Conservation (phyloP, 2,888 invertebrate species). For the Melipona bicolor region DNA sequence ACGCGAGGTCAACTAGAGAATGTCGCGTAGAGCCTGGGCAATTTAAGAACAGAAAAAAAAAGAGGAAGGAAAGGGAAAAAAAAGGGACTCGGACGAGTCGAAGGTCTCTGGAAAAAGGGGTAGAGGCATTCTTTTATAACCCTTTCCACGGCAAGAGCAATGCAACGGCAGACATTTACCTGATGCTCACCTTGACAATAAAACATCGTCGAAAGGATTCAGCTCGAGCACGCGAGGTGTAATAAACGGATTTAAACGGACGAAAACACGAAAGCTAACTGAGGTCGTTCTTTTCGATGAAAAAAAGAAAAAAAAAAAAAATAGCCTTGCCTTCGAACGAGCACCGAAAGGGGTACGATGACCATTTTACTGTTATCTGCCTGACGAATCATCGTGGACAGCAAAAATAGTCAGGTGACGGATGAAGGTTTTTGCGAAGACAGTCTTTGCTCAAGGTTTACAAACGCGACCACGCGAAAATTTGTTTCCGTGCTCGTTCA, state of each 20-base stretch:
- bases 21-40: conserved; percentile 2
- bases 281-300: conserved; percentile 33
- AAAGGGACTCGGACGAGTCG: conserved; percentile 11
- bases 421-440: conserved; percentile 67
- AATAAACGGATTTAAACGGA: conserved; percentile 73
- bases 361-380: conserved; percentile 74
- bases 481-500: conserved; percentile 61
- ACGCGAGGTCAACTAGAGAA: neutral
- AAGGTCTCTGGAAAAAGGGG: conserved; percentile 47
- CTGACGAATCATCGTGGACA: conserved; percentile 72
- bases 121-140: conserved; percentile 65
- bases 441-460: conserved; percentile 80
- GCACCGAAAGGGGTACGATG: conserved; percentile 74
- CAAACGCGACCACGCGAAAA: conserved; percentile 65
- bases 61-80: neutral
- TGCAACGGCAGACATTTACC: conserved; percentile 60
- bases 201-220: conserved; percentile 71
- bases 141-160: conserved; percentile 54
- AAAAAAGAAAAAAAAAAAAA: conserved; percentile 1
- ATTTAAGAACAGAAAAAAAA: conserved; percentile 8
- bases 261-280: conserved; percentile 53
- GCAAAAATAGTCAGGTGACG: conserved; percentile 77
- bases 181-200: conserved; percentile 74
- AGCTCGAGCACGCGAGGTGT: conserved; percentile 56
- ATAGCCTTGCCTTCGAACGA: conserved; percentile 39